phyloP scores from a whole-genome alignment of 2,888 invertebrate species.

The Trachelus iudaicus region DNA sequence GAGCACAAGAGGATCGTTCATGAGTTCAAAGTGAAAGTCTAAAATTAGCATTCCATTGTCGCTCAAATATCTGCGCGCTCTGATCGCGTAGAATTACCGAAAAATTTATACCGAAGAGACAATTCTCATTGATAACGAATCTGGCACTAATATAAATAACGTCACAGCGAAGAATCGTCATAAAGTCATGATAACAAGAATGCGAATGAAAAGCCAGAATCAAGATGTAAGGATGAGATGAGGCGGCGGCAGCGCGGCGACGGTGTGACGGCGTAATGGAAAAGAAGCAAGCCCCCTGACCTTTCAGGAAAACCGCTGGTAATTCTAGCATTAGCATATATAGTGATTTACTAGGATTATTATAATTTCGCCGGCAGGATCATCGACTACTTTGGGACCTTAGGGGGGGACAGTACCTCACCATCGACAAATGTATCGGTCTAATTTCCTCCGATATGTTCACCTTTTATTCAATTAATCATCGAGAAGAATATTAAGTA shows the following conservation, averaged over 20 bases:
- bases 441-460: not conserved
- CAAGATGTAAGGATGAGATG: not conserved
- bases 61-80: too few species aligned
- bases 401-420: not conserved
- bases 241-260: not conserved
- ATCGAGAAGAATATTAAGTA: not conserved
- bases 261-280: slow-evolving; percentile 14
- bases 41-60: too few species aligned
- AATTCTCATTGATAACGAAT: too few species aligned
- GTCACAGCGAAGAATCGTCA: too few species aligned
- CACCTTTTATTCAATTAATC: not conserved
- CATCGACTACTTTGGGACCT: not conserved
- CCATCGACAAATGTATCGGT: not conserved
- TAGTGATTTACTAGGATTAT: slow-evolving; percentile 6
- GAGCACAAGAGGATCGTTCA: too few species aligned
- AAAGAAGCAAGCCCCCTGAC: slow-evolving; percentile 11
- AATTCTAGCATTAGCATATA: slow-evolving; percentile 5
- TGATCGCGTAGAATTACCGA: too few species aligned
- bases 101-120: too few species aligned
- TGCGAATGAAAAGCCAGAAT: too few species aligned
- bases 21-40: too few species aligned
- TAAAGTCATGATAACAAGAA: too few species aligned
- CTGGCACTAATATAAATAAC: too few species aligned
- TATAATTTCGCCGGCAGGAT: not conserved
- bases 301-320: slow-evolving; percentile 1